Evolutionary conservation across 2,888 invertebrate species (phyloP).

Genomic region (Chrysolina oricalcia): DNA sequence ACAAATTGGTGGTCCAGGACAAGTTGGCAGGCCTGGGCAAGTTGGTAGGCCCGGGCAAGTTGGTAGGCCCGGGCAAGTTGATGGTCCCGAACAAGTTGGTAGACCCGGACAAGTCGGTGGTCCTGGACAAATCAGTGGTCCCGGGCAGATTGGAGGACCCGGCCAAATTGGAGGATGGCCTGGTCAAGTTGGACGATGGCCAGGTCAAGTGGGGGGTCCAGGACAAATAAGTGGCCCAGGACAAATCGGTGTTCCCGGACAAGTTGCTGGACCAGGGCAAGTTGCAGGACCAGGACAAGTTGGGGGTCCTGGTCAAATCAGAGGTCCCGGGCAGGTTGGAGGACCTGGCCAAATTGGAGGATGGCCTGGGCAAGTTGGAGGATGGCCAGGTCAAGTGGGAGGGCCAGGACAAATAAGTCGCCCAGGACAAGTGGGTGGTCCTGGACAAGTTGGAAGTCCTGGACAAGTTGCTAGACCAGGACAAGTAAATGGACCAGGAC

Average conservation of each 20-base stretch:
- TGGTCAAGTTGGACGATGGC: constrained; percentile 34
- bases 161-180: constrained; percentile 44
- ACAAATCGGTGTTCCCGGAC: constrained; percentile 22
- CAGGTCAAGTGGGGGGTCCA: constrained; percentile 38
- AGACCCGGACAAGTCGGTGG: constrained; percentile 38
- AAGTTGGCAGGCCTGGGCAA: constrained; percentile 36
- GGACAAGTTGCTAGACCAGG: constrained; percentile 49
- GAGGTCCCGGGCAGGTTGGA: constrained; percentile 33
- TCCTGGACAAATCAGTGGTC: constrained; percentile 32
- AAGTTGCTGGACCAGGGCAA: constrained; percentile 31
- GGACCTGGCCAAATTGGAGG: constrained; percentile 39
- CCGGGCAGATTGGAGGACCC: constrained; percentile 37
- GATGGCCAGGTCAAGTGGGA: constrained; percentile 36
- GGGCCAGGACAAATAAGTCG: constrained; percentile 31
- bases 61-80: constrained; percentile 30
- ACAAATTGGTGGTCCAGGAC: constrained; percentile 38
- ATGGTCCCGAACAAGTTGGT: constrained; percentile 42
- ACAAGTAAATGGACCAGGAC: constrained; percentile 25
- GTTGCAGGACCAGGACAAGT: constrained; percentile 44
- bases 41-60: constrained; percentile 40
- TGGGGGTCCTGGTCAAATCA: constrained; percentile 33
- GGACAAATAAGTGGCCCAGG: constrained; percentile 43
- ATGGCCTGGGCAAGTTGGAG: constrained; percentile 22
- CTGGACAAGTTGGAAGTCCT: constrained; percentile 38
- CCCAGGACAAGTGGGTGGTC: constrained; percentile 31